Evolutionary conservation across 1,140 invertebrate species (phyloP), one percentile per base, ranked within the genome.

Genomic region (Bradynema listronoti): DNA sequence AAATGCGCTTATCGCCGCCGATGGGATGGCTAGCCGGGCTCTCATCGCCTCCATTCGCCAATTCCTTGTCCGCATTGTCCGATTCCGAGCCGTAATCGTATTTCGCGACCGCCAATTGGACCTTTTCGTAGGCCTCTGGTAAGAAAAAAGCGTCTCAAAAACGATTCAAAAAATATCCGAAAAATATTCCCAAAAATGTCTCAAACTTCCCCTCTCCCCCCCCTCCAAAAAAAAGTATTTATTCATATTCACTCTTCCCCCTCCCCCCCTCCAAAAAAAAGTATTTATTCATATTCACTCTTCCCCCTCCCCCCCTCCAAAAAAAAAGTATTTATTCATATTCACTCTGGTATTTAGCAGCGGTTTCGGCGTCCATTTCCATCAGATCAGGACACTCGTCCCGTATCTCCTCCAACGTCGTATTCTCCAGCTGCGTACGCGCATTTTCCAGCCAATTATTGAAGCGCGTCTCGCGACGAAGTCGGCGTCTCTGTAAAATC

Each of bases 21-120:
- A n/a, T n/a, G n/a, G n/a, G n/a, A n/a, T n/a, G n/a, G n/a, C n/a
- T n/a, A n/a, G n/a, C n/a, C n/a, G n/a, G n/a, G n/a, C 36, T n/a
- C n/a, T n/a, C n/a, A 19, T 33, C 32, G 42, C 49, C 72, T 61
- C 55, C 59, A 43, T n/a, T 58, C 27, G 1, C 66, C 45, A 27
- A 42, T 62, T 58, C 54, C 39, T 60, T 58, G 61, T 24, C 68
- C 58, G 33, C 77, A 64, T 39, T 71, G 51, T 34, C 79, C 72
- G 14, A 56, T 4, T 7, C 6, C 16, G 16, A 32, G 6, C 36
- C 78, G n/a, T n/a, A n/a, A n/a, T n/a, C n/a, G n/a, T n/a, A n/a
- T n/a, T n/a, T n/a, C 14, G n/a, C 36, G 36, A 39, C 19, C 36
- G 14, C 19, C 36, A 14, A 19, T 25, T 61, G 7, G 7, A 56